These are phyloP conservation scores for Parus major DNA, from an alignment of 2,113 vertebrate genomes.

Conservation along the genomic window DNA sequence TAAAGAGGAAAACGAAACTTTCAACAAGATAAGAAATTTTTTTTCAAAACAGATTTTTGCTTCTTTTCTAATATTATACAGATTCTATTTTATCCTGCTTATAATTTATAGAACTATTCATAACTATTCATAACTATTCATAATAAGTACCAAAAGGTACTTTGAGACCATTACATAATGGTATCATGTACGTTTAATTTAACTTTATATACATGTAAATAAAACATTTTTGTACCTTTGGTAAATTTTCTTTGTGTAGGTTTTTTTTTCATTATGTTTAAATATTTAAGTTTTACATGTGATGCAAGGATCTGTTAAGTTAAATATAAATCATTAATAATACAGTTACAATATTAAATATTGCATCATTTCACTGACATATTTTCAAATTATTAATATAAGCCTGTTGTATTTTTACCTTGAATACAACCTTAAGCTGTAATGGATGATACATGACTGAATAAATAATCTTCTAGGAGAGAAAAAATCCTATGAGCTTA, in stretches of 20 bases:
- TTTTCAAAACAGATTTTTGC: not conserved
- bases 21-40: not conserved
- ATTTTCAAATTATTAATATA: not conserved
- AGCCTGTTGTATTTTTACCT: not conserved
- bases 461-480: not conserved
- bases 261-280: not conserved
- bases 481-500: not conserved
- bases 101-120: not conserved
- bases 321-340: constrained; percentile 5
- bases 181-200: not conserved
- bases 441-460: not conserved
- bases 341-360: not conserved
- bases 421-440: not conserved
- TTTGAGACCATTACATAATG: too few relatives aligned
- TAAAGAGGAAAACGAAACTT: not conserved
- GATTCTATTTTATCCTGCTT: not conserved
- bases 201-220: not conserved
- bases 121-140: too few relatives aligned
- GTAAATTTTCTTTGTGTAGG: not conserved
- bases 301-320: not conserved
- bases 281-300: not conserved
- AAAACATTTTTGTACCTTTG: not conserved
- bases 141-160: too few relatives aligned
- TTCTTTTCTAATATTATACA: not conserved
- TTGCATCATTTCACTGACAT: not conserved